These are phyloP conservation scores for Agrilus planipennis DNA, from an alignment of 1,140 invertebrate species.

Conservation along the genomic window DNA sequence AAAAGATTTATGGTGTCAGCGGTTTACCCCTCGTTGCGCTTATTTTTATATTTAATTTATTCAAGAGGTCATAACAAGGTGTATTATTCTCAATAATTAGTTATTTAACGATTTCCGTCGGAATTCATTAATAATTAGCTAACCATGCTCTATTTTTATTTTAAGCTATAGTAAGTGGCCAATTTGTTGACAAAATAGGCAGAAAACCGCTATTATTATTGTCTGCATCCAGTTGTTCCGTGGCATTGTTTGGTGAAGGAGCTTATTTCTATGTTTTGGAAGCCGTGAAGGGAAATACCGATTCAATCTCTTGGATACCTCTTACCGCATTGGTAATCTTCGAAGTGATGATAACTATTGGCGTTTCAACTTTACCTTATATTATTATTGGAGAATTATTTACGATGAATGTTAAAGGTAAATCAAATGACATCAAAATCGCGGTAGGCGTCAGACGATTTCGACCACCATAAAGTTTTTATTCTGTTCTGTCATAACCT, in stretches of 20 bases:
- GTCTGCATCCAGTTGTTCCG: slow-evolving; percentile 41
- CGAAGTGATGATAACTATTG: slow-evolving; percentile 1
- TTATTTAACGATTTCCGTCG: no score
- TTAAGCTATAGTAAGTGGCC: slow-evolving; percentile 45
- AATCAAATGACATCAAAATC: no score
- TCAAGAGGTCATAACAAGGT: no score
- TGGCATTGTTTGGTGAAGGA: slow-evolving; percentile 40
- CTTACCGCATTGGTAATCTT: not conserved
- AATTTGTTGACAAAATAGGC: slow-evolving; percentile 55
- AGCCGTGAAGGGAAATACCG: slow-evolving; percentile 23
- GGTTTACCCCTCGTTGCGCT: no score
- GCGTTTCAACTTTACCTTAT: not conserved
- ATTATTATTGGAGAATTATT: slow-evolving; percentile 4
- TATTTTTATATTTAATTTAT: no score
- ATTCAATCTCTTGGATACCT: slow-evolving; percentile 38
- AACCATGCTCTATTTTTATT: no score
- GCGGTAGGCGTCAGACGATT: no score
- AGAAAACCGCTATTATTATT: slow-evolving; percentile 50
- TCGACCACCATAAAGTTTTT: no score
- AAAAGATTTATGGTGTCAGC: no score
- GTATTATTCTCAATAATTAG: no score
- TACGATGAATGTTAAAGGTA: slow-evolving; percentile 1
- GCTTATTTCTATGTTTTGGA: slow-evolving; percentile 47
- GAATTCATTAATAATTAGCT: no score
- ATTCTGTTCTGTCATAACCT: no score